phyloP scores from a whole-genome alignment of 2,797 vertebrate species.

The Sebastes hubbsi region DNA sequence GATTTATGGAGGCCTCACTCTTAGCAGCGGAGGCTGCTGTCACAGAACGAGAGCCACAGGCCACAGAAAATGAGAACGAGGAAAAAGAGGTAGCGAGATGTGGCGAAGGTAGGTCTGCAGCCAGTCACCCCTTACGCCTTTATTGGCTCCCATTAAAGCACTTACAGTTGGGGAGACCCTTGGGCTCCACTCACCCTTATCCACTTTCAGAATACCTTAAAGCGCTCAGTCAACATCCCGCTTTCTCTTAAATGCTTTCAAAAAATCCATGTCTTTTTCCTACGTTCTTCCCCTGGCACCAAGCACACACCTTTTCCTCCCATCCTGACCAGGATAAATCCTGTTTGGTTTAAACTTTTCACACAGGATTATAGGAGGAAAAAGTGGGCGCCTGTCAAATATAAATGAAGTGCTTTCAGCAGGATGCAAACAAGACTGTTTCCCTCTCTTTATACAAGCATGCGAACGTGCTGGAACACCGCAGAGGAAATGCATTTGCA shows the following conservation, averaged over 20 bases:
- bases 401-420: slow-evolving; percentile 31
- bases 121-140: slow-evolving; percentile 48
- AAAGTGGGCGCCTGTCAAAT: slow-evolving; percentile 10
- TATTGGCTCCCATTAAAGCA: slow-evolving; percentile 68
- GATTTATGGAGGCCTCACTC: slow-evolving; percentile 55
- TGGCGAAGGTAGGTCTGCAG: slow-evolving; percentile 31
- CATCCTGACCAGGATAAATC: slow-evolving; percentile 18
- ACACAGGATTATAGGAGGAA: slow-evolving; percentile 30
- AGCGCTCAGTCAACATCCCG: slow-evolving; percentile 53
- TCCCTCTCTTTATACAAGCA: not conserved
- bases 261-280: slow-evolving; percentile 13
- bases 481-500: slow-evolving; percentile 6
- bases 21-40: slow-evolving; percentile 19
- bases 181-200: slow-evolving; percentile 52
- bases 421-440: slow-evolving; percentile 22
- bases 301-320: not conserved
- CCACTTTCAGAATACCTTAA: slow-evolving; percentile 55
- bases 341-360: slow-evolving; percentile 38
- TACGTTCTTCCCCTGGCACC: slow-evolving; percentile 3
- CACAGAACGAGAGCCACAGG: slow-evolving; percentile 25
- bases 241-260: slow-evolving; percentile 17
- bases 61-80: slow-evolving; percentile 22
- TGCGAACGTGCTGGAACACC: slow-evolving; percentile 7
- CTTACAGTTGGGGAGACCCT: slow-evolving; percentile 53
- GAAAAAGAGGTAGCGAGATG: slow-evolving; percentile 7